phyloP scores from a whole-genome alignment of 2,113 vertebrate genomes.

The Sylvia atricapilla region DNA sequence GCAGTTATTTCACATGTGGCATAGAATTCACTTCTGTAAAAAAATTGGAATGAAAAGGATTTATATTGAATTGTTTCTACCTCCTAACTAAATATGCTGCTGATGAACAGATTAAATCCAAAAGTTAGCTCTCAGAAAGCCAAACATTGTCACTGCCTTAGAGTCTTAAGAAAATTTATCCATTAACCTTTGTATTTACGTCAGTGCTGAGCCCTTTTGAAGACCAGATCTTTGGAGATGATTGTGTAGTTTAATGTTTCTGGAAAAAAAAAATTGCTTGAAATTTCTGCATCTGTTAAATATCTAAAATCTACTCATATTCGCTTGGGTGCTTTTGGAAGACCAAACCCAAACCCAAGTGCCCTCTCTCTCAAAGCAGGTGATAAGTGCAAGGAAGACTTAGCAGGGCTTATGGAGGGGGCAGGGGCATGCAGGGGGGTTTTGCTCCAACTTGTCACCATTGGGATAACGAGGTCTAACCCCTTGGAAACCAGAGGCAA shows the following conservation, averaged over 20 bases:
- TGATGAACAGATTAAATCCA: background rate
- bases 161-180: background rate
- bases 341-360: background rate
- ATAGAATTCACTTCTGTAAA: background rate
- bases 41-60: background rate
- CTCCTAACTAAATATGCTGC: background rate
- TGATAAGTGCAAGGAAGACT: background rate
- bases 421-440: rapidly evolving
- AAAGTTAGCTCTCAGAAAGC: background rate
- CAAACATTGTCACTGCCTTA: background rate
- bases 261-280: background rate
- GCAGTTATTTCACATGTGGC: background rate
- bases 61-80: background rate
- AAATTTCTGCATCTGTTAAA: background rate
- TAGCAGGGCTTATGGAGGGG: background rate
- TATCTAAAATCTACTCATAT: background rate
- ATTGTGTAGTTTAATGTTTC: background rate
- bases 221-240: background rate
- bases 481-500: background rate
- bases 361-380: background rate
- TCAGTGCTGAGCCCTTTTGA: background rate
- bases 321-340: background rate
- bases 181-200: background rate
- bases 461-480: background rate
- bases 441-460: background rate